A percentile compares a stretch with the other conserved stretches of the same genome.
phyloP scores from a whole-genome alignment of 2,888 invertebrate species.

The Leistus spinibarbis region DNA sequence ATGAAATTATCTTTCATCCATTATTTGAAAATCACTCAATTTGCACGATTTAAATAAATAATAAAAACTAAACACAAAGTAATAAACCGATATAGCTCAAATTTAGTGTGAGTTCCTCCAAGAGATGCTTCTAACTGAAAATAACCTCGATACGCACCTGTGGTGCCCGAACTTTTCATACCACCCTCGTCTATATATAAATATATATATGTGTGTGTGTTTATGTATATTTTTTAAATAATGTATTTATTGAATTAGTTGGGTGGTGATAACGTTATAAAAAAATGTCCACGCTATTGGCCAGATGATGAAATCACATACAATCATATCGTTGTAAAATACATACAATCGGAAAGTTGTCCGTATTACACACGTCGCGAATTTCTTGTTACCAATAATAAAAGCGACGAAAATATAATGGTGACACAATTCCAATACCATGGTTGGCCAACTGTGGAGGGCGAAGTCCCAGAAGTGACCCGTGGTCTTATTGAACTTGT shows the following conservation, averaged over 20 bases:
- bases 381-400: constrained; percentile 54
- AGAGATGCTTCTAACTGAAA: too few relatives aligned
- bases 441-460: constrained; percentile 90
- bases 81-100: too few relatives aligned
- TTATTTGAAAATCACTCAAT: too few relatives aligned
- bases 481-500: constrained; percentile 84
- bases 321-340: constrained; percentile 86
- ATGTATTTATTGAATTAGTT: constrained; percentile 50
- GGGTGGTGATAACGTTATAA: constrained; percentile 62
- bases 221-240: neutral
- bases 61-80: too few relatives aligned
- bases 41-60: too few relatives aligned
- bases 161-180: neutral
- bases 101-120: too few relatives aligned
- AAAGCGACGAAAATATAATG: constrained; percentile 75
- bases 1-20: too few relatives aligned
- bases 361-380: constrained; percentile 86
- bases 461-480: constrained; percentile 85
- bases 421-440: constrained; percentile 90
- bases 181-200: neutral
- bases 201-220: neutral
- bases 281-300: constrained; percentile 95
- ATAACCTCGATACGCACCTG: too few relatives aligned
- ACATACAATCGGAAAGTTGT: constrained; percentile 86
- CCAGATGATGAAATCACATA: constrained; percentile 83